phyloP scores from a whole-genome alignment of 1,140 invertebrate species.

The Yoshiicerus persimilis region DNA sequence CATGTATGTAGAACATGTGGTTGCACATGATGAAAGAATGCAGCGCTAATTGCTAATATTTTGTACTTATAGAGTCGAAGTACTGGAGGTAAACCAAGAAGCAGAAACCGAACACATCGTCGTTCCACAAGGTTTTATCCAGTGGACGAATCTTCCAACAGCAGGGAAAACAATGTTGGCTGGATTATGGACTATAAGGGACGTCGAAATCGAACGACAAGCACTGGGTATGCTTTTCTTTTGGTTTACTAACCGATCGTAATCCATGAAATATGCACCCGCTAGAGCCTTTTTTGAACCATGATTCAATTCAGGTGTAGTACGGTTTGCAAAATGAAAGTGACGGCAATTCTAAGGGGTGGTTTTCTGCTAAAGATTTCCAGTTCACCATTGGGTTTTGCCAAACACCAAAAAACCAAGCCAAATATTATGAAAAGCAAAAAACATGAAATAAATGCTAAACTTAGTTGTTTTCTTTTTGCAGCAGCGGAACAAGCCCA shows the following conservation, averaged over 20 bases:
- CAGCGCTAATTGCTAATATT: neutral
- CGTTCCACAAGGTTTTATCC: constrained; percentile 41
- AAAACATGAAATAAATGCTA: neutral
- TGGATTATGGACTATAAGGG: constrained; percentile 93
- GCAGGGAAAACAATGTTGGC: constrained; percentile 64
- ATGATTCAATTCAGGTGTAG: constrained; percentile 39
- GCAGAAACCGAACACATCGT: neutral
- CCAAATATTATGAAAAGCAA: neutral
- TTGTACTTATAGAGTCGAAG: constrained; percentile 24
- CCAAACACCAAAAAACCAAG: neutral
- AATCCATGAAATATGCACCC: constrained; percentile 25
- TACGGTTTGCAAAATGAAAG: constrained; percentile 42
- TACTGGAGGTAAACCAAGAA: neutral
- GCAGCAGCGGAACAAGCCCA: constrained; percentile 54
- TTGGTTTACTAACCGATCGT: neutral
- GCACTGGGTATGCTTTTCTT: constrained; percentile 56
- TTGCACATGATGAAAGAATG: neutral
- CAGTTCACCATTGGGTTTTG: constrained; percentile 27
- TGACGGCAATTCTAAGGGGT: constrained; percentile 5
- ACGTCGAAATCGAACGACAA: constrained; percentile 73
- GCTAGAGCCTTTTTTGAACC: constrained; percentile 43
- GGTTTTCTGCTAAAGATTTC: constrained; percentile 20
- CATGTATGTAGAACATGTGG: neutral
- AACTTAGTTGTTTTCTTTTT: neutral
- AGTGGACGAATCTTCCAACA: constrained; percentile 25